phyloP scores from a whole-genome alignment of 2,797 vertebrate genomes.

The Coendou prehensilis region DNA sequence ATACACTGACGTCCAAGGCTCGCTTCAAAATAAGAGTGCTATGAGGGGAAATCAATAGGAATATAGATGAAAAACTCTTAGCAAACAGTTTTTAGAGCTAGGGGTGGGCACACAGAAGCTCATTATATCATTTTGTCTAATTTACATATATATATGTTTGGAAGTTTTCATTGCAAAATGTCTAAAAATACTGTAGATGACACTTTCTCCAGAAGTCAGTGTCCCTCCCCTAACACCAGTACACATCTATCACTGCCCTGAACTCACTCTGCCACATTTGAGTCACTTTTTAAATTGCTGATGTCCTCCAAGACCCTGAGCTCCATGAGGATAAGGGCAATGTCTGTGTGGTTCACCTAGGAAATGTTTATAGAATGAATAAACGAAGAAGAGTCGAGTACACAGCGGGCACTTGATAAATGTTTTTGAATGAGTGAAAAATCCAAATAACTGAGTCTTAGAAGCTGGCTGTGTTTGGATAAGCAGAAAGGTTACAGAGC shows the following conservation, averaged over 20 bases:
- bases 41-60: not conserved
- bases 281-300: not conserved
- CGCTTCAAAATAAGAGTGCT: not conserved
- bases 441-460: not conserved
- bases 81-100: not conserved
- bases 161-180: not conserved
- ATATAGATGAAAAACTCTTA: not conserved
- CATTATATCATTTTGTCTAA: not conserved
- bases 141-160: not conserved
- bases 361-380: not conserved
- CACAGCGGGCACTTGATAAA: not conserved
- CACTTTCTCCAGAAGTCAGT: not conserved
- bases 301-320: not conserved
- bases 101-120: not conserved
- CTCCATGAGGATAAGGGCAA: not conserved
- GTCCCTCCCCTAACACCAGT: rapidly evolving
- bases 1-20: not conserved
- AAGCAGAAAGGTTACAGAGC: not conserved
- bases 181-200: not conserved
- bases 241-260: not conserved
- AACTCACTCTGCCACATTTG: no score
- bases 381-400: not conserved
- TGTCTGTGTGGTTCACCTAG: not conserved
- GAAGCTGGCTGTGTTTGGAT: not conserved
- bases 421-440: not conserved